Percentiles rank a stretch among this genome's conserved stretches.
phyloP scores from a whole-genome alignment of 2,888 invertebrate species.

The Erebia epiphron region DNA sequence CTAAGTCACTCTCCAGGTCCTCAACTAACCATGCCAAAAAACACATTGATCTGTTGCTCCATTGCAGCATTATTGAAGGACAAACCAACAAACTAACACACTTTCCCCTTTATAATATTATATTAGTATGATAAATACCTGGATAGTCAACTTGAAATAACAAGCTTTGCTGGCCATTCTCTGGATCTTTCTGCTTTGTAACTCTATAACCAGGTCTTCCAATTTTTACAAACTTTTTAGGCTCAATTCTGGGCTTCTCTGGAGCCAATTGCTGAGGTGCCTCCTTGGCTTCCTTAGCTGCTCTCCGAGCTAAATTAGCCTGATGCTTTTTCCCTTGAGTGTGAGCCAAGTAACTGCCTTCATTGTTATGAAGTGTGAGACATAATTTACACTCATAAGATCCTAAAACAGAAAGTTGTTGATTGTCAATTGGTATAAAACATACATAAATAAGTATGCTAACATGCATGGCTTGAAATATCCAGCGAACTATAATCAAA shows the following conservation, averaged over 20 bases:
- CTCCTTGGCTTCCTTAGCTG: conserved; percentile 99
- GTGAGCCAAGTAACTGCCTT: conserved; percentile 99
- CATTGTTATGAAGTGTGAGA: conserved; percentile 99
- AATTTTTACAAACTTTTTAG: conserved; percentile 99
- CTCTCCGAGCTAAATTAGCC: conserved; percentile 97
- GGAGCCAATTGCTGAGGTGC: conserved; percentile 96
- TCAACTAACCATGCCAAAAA: too few species aligned
- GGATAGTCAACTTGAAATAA: conserved; percentile 98
- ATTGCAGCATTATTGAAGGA: too few species aligned
- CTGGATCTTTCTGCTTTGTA: conserved; percentile 98
- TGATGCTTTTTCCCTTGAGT: conserved; percentile 99
- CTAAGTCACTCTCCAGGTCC: too few species aligned
- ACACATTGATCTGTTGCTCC: too few species aligned
- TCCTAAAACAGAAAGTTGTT: conserved; percentile 68
- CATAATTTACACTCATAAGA: conserved; percentile 99
- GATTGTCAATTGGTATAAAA: background rate
- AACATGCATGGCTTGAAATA: too few species aligned
- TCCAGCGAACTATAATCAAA: background rate
- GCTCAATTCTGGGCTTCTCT: conserved; percentile 97
- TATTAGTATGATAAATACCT: conserved; percentile 61
- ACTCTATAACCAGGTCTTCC: conserved; percentile 99
- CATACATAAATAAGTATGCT: too few species aligned
- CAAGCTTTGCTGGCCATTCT: conserved; percentile 97
- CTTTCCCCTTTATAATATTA: too few species aligned
- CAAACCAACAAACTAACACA: too few species aligned